These are phyloP conservation scores for Argynnis bischoffii DNA, from an alignment of 2,888 invertebrate genomes.

Conservation along the genomic window DNA sequence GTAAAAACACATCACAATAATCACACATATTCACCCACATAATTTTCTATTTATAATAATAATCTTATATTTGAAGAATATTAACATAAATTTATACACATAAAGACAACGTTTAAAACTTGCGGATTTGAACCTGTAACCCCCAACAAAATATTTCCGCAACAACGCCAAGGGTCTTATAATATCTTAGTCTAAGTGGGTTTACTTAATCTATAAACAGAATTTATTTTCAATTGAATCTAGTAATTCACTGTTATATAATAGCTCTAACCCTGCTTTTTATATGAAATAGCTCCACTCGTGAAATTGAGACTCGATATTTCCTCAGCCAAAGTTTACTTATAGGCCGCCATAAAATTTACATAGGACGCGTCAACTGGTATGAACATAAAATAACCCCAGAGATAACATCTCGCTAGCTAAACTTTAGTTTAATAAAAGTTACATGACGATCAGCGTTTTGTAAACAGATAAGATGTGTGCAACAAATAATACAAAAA, in stretches of 20 bases:
- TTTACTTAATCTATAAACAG: not conserved
- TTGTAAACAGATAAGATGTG: not conserved
- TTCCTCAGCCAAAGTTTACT: slow-evolving; percentile 49
- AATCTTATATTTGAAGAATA: no score
- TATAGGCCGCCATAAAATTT: slow-evolving; percentile 72
- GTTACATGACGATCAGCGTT: slow-evolving; percentile 15
- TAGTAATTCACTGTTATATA: slow-evolving; percentile 2
- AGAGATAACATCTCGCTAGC: slow-evolving; percentile 16
- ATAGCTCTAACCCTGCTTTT: slow-evolving; percentile 3
- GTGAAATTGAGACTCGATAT: slow-evolving; percentile 22
- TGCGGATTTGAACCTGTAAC: no score
- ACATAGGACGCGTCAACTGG: slow-evolving; percentile 60
- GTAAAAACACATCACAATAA: no score
- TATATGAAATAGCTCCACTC: slow-evolving; percentile 17
- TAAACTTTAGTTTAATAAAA: slow-evolving; percentile 17
- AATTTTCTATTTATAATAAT: no score
- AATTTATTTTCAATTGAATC: slow-evolving; percentile 1
- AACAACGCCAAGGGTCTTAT: no score
- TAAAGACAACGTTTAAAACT: no score
- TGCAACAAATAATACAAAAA: no score
- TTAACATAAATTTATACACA: no score
- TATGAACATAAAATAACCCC: slow-evolving; percentile 34
- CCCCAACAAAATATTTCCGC: no score
- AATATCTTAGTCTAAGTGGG: no score
- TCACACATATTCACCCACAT: no score